Evolutionary conservation across 1,140 invertebrate species (phyloP).

Genomic region (Pteromalus puparum): DNA sequence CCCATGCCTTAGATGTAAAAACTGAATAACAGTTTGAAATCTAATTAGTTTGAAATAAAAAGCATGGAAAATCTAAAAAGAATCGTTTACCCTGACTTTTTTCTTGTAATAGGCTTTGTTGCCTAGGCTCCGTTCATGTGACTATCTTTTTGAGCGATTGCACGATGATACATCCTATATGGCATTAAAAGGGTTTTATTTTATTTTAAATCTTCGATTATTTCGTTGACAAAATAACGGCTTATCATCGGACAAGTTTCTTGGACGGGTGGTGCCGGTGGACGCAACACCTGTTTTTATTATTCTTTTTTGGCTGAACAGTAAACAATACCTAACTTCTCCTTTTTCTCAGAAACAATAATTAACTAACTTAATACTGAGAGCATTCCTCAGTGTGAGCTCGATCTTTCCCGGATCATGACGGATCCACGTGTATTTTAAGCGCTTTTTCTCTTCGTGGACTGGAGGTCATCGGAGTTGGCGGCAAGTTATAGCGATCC

Average conservation of each 20-base stretch:
- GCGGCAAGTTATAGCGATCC: slow-evolving; percentile 75
- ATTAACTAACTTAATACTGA: slow-evolving; percentile 53
- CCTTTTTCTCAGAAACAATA: slow-evolving; percentile 49
- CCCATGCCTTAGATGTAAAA: not conserved
- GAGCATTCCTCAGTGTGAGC: slow-evolving; percentile 38
- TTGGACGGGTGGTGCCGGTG: not conserved
- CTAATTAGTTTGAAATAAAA: not conserved
- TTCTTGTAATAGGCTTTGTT: too few species aligned
- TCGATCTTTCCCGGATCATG: slow-evolving; percentile 61
- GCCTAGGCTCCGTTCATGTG: not conserved
- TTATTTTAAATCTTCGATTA: slow-evolving; percentile 28
- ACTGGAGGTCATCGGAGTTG: slow-evolving; percentile 69
- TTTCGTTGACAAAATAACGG: slow-evolving; percentile 11
- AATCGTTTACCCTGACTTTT: slow-evolving; percentile 22
- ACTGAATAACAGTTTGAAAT: slow-evolving; percentile 25
- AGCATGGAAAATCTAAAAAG: not conserved
- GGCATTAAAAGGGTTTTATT: slow-evolving; percentile 45
- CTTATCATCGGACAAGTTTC: slow-evolving; percentile 23
- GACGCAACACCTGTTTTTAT: slow-evolving; percentile 7
- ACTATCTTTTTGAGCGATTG: slow-evolving; percentile 19
- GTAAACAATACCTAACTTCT: slow-evolving; percentile 45
- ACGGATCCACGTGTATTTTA: slow-evolving; percentile 83
- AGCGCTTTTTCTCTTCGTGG: slow-evolving; percentile 82
- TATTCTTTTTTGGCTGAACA: slow-evolving; percentile 18
- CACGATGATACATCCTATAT: slow-evolving; percentile 10